Conservation (phyloP, 2,888 invertebrate genomes). For the Leucophora obtusa region DNA sequence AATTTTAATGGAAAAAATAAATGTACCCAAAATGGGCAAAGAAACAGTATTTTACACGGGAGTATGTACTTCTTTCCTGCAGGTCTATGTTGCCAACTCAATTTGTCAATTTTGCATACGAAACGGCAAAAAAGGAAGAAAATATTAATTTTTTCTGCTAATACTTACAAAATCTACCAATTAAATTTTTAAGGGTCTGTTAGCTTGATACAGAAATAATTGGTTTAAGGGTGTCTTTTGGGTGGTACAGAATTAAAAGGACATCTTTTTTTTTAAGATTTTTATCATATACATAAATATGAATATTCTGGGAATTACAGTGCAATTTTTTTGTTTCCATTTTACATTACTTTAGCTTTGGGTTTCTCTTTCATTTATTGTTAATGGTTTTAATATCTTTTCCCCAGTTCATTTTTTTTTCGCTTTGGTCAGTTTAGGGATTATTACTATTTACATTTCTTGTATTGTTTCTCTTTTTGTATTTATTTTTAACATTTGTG, state of each 20-base stretch:
- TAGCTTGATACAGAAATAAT: conserved; percentile 9
- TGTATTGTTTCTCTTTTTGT: too few species aligned
- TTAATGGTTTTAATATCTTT: conserved; percentile 19
- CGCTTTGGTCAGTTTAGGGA: conserved; percentile 60
- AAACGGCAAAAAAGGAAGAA: conserved; percentile 8
- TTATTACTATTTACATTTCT: conserved; percentile 34
- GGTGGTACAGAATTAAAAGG: not conserved
- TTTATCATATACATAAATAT: conserved; percentile 14
- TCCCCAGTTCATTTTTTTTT: not conserved
- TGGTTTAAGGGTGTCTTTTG: conserved; percentile 10
- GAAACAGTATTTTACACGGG: not conserved
- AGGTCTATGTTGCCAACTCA: conserved; percentile 16
- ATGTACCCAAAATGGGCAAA: conserved; percentile 2
- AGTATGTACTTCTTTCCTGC: not conserved
- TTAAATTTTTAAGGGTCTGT: conserved; percentile 41
- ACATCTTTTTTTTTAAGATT: conserved; percentile 18
- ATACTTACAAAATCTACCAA: conserved; percentile 22
- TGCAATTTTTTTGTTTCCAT: conserved; percentile 22
- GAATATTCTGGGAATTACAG: conserved; percentile 23
- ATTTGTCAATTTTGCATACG: conserved; percentile 43
- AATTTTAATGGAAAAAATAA: conserved; percentile 35
- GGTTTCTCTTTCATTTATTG: conserved; percentile 33
- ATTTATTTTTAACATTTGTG: too few species aligned
- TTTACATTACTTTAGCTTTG: conserved; percentile 12
- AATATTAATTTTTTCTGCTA: not conserved